Evolutionary conservation across 1,140 invertebrate species (phyloP).

Genomic region (Vanessa tameamea): DNA sequence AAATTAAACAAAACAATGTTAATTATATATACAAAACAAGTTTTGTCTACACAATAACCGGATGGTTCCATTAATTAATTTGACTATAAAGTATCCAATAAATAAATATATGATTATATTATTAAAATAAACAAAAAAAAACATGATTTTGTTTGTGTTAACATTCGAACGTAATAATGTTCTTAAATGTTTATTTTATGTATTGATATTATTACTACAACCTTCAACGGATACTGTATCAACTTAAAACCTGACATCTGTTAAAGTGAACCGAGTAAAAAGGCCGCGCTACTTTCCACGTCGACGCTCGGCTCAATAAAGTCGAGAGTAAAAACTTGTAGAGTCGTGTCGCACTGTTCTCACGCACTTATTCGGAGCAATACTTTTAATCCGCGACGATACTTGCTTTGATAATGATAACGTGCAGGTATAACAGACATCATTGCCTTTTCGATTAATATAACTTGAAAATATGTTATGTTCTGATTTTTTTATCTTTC

Average conservation of each 20-base stretch:
- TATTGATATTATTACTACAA: not conserved
- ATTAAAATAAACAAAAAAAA: too few relatives aligned
- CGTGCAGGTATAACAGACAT: not conserved
- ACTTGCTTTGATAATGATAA: not conserved
- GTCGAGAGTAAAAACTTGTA: conserved; percentile 35
- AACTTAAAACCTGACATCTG: conserved; percentile 25
- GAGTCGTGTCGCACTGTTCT: conserved; percentile 24
- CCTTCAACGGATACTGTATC: not conserved
- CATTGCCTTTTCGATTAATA: not conserved
- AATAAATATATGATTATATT: too few relatives aligned
- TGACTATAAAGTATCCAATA: too few relatives aligned
- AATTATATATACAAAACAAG: too few relatives aligned
- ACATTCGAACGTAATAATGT: too few relatives aligned
- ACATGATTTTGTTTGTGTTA: too few relatives aligned
- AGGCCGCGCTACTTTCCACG: conserved; percentile 37
- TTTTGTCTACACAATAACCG: too few relatives aligned
- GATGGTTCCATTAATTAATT: too few relatives aligned
- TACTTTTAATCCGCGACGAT: conserved; percentile 2
- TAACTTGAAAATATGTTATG: too few relatives aligned
- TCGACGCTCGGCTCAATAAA: conserved; percentile 21
- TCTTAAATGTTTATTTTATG: too few relatives aligned
- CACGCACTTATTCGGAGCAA: conserved; percentile 30
- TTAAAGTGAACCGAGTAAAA: conserved; percentile 31
- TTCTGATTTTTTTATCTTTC: too few relatives aligned
- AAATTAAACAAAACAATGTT: too few relatives aligned